These are phyloP conservation scores for Leptocoma aspasia DNA, from an alignment of 2,113 vertebrate genomes.

Conservation along the genomic window DNA sequence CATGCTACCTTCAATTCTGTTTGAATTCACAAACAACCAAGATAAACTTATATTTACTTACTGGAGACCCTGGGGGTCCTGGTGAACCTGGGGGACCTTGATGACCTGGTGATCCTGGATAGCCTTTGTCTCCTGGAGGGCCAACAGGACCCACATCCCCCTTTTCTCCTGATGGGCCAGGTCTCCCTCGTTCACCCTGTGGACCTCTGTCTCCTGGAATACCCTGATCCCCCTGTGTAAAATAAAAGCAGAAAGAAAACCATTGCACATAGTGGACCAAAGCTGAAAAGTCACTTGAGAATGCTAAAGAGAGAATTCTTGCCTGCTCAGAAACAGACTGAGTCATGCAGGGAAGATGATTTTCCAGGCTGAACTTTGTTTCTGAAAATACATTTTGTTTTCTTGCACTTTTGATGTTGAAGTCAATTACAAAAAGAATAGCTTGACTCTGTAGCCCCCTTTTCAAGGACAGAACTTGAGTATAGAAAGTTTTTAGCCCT, in stretches of 20 bases:
- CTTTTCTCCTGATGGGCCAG: constrained; percentile 78
- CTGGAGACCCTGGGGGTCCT: constrained; percentile 70
- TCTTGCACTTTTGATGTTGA: not conserved
- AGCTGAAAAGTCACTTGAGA: not conserved
- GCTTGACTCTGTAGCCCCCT: not conserved
- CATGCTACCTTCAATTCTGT: accelerated
- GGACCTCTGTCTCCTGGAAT: constrained; percentile 91
- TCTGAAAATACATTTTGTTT: not conserved
- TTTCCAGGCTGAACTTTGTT: not conserved
- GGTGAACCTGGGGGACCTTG: constrained; percentile 79
- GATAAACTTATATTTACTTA: constrained; percentile 54
- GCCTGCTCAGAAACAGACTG: not conserved
- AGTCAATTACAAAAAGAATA: not conserved
- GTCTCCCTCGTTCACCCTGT: constrained; percentile 88
- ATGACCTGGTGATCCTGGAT: constrained; percentile 76
- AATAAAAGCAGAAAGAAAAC: not conserved
- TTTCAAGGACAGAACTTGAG: not conserved
- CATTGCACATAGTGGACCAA: not conserved
- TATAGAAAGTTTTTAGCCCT: not conserved
- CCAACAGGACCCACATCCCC: constrained; percentile 79
- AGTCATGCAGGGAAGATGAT: not conserved
- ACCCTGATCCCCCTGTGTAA: constrained; percentile 88
- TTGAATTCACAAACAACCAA: not conserved
- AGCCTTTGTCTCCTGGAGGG: constrained; percentile 81
- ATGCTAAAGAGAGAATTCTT: not conserved